phyloP scores from a whole-genome alignment of 2,113 vertebrate species.

The Cygnus buccinator region DNA sequence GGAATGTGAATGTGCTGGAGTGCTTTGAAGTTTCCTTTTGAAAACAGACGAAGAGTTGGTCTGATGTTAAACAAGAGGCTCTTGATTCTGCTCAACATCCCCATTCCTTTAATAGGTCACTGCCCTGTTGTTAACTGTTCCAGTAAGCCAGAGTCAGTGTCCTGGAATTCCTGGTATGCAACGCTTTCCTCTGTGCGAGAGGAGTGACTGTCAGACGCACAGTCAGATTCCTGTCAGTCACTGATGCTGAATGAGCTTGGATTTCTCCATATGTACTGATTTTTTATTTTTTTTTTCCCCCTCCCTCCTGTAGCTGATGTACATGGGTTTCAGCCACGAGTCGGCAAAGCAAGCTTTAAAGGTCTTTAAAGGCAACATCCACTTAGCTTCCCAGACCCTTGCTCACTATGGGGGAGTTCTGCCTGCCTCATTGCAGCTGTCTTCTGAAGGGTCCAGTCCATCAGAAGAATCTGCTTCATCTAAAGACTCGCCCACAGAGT shows the following conservation, averaged over 20 bases:
- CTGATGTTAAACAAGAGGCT: not conserved
- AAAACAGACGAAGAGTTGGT: not conserved
- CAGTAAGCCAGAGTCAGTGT: conserved; percentile 53
- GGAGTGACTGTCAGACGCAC: not conserved
- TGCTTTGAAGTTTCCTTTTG: conserved; percentile 13
- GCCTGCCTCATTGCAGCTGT: conserved; percentile 73
- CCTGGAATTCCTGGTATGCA: conserved; percentile 62
- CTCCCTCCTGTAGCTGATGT: conserved; percentile 77
- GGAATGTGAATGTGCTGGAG: not conserved
- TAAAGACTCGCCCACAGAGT: conserved; percentile 61
- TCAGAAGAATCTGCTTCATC: conserved; percentile 82
- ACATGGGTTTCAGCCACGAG: conserved; percentile 84
- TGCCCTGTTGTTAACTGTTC: conserved; percentile 61
- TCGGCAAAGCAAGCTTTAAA: conserved; percentile 78
- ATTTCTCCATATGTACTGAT: not conserved
- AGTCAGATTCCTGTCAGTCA: not conserved
- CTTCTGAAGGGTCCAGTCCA: conserved; percentile 54
- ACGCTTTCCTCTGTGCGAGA: not conserved
- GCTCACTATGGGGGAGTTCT: conserved; percentile 83
- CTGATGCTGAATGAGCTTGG: not conserved
- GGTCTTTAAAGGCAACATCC: conserved; percentile 83
- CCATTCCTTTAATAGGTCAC: conserved; percentile 30
- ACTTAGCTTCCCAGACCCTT: conserved; percentile 87
- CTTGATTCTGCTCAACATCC: not conserved
- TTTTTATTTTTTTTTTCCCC: rapidly evolving